Percentiles rank a stretch among this genome's conserved stretches.
Conservation (phyloP, 1,140 invertebrate genomes). For the Halesus radiatus region DNA sequence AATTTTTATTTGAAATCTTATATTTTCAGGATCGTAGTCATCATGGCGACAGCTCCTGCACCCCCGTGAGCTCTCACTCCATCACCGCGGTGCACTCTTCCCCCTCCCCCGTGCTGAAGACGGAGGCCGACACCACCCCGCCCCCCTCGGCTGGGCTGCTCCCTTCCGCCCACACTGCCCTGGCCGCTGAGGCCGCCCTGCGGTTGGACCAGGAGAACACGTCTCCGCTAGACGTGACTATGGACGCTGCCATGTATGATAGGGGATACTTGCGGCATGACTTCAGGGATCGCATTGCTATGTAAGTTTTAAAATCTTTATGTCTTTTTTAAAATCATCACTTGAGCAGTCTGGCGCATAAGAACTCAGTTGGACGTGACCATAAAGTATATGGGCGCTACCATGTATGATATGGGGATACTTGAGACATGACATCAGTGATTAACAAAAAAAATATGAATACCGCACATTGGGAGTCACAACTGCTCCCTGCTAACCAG, state of each 20-base stretch:
- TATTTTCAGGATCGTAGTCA: conserved; percentile 41
- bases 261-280: conserved; percentile 11
- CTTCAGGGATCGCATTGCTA: conserved; percentile 13
- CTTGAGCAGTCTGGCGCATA: no score
- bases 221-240: conserved; percentile 9
- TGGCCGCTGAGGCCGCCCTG: not conserved
- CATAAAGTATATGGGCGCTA: no score
- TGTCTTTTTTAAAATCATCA: no score
- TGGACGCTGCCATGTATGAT: not conserved
- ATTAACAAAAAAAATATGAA: no score
- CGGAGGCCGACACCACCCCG: conserved; percentile 48
- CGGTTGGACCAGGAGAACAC: conserved; percentile 1
- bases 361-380: no score
- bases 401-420: no score
- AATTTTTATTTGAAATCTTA: no score
- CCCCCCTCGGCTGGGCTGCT: conserved; percentile 23
- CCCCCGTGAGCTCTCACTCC: conserved; percentile 35
- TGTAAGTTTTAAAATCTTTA: not conserved
- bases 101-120: conserved; percentile 50
- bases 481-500: no score
- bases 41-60: conserved; percentile 34
- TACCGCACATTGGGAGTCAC: no score
- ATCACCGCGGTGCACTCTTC: conserved; percentile 37
- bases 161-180: not conserved
- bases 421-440: no score